Percentiles rank a stretch among this genome's conserved stretches.
Evolutionary conservation across 2,113 vertebrate species (phyloP).

Genomic region (Dasyprocta punctata): DNA sequence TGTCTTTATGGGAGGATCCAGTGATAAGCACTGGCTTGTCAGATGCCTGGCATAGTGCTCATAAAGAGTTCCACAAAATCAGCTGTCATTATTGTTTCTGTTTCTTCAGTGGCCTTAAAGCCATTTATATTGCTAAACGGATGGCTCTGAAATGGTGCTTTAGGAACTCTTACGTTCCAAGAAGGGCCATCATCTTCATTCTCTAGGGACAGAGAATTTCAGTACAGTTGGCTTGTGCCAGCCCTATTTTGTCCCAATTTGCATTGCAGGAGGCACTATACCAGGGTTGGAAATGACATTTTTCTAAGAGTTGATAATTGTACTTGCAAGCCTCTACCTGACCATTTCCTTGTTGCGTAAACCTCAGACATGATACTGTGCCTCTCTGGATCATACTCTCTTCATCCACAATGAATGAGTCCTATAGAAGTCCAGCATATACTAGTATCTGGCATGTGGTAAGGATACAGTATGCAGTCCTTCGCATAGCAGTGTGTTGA

Average conservation of each 20-base stretch:
- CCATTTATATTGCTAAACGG: not conserved
- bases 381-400: not conserved
- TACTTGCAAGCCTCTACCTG: not conserved
- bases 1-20: not conserved
- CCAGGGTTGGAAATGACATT: not conserved
- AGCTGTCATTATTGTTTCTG: not conserved
- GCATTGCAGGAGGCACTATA: not conserved
- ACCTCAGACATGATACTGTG: not conserved
- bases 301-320: not conserved
- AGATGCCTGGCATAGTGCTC: not conserved
- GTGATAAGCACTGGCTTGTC: not conserved
- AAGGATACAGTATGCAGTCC: not conserved
- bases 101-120: conserved; percentile 36
- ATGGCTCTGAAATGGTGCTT: conserved; percentile 49
- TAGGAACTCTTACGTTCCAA: not conserved
- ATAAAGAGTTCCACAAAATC: not conserved
- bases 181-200: not conserved
- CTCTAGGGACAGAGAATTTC: not conserved
- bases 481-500: not conserved
- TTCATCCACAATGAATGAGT: not conserved
- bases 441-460: not conserved
- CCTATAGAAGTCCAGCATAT: not conserved
- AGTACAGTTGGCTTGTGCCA: not conserved
- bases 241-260: not conserved
- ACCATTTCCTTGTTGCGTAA: not conserved